Base-by-base conservation (phyloP, 2,888 invertebrate species). In the Thecocarcelia acutangulata region DNA sequence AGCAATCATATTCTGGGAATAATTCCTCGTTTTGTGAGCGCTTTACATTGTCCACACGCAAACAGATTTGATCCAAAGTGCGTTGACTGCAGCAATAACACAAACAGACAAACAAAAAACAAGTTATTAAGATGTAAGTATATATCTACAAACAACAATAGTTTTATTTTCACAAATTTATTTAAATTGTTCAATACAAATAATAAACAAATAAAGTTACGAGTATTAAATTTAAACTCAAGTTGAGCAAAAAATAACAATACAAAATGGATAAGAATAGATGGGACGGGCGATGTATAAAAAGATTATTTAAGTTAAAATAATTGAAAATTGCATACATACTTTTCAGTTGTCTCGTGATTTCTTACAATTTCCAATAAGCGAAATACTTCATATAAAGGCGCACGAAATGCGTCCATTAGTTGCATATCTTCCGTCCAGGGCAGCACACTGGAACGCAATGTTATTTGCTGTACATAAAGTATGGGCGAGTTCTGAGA, bases 371-470 rank as follows among this genome's bases (percentile, higher is more conserved):
- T 93, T 91, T 98, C 97, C 68, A 97, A 90, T 83, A 98, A 91
- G 88, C 96, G 94, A 91, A 98, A 98, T 21, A 96, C 95, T 92
- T 97, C 96, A 87, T 95, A 95, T 0, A 98, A 92, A 2, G 98
- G 98, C 6, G 96, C 97, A 86, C 97, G 93, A 90, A 97, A 97
- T 54, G 97, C 97, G 92, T 98, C 98, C 89, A 95, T 95, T 86
- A 97, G 92, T 85, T 94, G 94, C 85, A 98, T 92, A 85, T 95
- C 95, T 83, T 93, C 93, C 74, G 93, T 93, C 98, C 98, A 98
- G 73, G 98, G 98, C 82, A 96, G 93, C 11, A 98, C 97, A 78
- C 96, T 95, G 84, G 93, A 92, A 87, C 94, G 93, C 87, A 96
- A 90, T 58, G 95, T 93, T 84, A 96, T 94, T 91, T 96, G 96